Evolutionary conservation across 2,113 vertebrate species (phyloP).

Genomic region (Numenius arquata): DNA sequence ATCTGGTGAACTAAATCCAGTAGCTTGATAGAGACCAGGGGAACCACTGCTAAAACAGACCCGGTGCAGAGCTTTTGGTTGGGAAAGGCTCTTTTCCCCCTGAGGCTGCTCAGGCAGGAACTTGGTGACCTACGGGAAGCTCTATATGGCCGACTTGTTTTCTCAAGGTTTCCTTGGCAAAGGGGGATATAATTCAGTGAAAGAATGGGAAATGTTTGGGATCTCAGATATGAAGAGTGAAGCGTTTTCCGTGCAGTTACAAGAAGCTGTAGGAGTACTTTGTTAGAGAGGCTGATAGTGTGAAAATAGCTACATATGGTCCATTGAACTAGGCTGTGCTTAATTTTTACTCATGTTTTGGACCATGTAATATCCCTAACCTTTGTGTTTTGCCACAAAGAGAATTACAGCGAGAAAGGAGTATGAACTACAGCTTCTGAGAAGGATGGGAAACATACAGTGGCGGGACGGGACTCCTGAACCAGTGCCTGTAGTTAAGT

Average conservation of each 20-base stretch:
- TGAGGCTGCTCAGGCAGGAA: not conserved
- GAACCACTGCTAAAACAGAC: not conserved
- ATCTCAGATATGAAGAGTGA: not conserved
- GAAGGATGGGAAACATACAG: not conserved
- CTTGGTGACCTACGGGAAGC: not conserved
- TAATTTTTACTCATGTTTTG: not conserved
- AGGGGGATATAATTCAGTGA: not conserved
- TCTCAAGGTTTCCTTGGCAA: not conserved
- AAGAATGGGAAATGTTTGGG: not conserved
- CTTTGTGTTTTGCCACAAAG: not conserved
- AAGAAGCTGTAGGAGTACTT: not conserved
- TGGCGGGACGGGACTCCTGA: not conserved
- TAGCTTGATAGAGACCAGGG: not conserved
- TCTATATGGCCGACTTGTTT: not conserved
- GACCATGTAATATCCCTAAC: not conserved
- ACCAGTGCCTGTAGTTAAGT: not conserved
- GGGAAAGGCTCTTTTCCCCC: not conserved
- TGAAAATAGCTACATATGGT: not conserved
- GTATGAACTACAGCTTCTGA: not conserved
- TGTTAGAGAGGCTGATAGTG: not conserved
- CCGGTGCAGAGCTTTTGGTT: not conserved
- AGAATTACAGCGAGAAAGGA: not conserved
- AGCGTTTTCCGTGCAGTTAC: not conserved
- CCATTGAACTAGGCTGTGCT: not conserved
- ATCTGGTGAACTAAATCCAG: not conserved